A percentile compares a stretch with the other conserved stretches of the same genome.
Conservation (phyloP, 2,888 invertebrate species). For the Mesochorus sp. region DNA sequence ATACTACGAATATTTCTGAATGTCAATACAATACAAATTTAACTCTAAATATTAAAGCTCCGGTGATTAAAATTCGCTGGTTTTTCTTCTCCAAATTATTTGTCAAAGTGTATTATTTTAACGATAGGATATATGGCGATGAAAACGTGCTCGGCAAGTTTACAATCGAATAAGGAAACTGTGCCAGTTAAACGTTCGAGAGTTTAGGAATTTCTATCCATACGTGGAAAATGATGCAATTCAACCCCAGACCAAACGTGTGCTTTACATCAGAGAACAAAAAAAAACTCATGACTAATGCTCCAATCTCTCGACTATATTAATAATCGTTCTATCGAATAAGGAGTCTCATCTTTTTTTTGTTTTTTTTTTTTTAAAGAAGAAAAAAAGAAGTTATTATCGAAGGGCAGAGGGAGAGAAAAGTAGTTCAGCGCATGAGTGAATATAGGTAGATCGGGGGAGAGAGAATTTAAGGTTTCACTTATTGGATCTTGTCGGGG, state of each 20-base stretch:
- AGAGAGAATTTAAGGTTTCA: conserved; percentile 74
- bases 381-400: conserved; percentile 19
- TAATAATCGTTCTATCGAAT: background rate
- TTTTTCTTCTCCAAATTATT: background rate
- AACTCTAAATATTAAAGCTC: no score
- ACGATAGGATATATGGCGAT: conserved; percentile 56
- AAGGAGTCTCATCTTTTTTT: no score
- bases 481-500: conserved; percentile 71
- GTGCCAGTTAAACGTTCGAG: conserved; percentile 69
- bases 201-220: conserved; percentile 67
- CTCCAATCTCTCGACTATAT: conserved; percentile 5
- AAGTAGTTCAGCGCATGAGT: conserved; percentile 66
- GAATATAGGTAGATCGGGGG: conserved; percentile 60
- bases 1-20: no score
- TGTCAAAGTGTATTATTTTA: background rate
- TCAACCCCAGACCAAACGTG: background rate
- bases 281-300: conserved; percentile 21
- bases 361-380: background rate
- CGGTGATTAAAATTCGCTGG: no score
- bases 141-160: conserved; percentile 63
- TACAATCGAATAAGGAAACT: conserved; percentile 74
- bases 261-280: background rate
- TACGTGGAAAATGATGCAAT: conserved; percentile 57
- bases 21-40: no score
- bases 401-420: conserved; percentile 37